Percentiles rank a stretch among this genome's conserved stretches.
These are phyloP conservation scores for Sprattus sprattus DNA, from an alignment of 2,113 vertebrate genomes.

Conservation along the genomic window DNA sequence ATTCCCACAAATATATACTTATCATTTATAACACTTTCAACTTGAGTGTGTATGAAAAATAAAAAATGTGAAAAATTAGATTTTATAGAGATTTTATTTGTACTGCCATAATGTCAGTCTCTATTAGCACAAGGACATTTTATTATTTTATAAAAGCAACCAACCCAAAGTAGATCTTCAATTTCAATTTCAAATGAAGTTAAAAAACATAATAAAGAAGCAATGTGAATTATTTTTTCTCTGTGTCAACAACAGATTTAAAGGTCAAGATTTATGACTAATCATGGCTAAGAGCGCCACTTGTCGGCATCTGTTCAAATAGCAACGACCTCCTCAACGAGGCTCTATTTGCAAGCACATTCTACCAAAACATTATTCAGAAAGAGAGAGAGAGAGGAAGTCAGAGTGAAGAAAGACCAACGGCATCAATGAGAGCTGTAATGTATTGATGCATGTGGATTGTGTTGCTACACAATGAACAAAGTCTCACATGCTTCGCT, in stretches of 20 bases:
- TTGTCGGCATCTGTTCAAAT: no score
- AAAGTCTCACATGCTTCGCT: not conserved
- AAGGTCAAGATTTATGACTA: no score
- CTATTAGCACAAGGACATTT: no score
- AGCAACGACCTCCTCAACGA: not conserved
- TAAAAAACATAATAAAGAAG: no score
- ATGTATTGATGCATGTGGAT: conserved; percentile 18
- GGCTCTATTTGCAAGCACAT: not conserved
- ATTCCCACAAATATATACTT: not conserved
- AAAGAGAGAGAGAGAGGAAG: not conserved
- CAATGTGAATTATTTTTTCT: no score
- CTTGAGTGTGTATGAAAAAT: not conserved
- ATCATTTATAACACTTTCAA: not conserved
- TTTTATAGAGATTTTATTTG: no score
- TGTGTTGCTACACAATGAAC: conserved; percentile 37
- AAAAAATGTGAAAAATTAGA: not conserved
- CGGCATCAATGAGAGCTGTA: not conserved
- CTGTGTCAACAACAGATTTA: no score
- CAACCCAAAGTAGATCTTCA: no score
- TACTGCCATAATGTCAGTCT: no score
- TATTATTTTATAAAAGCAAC: no score
- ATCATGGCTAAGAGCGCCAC: no score
- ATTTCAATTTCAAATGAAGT: no score
- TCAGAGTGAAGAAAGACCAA: not conserved
- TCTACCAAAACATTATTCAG: not conserved